Base-by-base conservation (phyloP, 2,797 vertebrate species). In the Anguilla marmorata region DNA sequence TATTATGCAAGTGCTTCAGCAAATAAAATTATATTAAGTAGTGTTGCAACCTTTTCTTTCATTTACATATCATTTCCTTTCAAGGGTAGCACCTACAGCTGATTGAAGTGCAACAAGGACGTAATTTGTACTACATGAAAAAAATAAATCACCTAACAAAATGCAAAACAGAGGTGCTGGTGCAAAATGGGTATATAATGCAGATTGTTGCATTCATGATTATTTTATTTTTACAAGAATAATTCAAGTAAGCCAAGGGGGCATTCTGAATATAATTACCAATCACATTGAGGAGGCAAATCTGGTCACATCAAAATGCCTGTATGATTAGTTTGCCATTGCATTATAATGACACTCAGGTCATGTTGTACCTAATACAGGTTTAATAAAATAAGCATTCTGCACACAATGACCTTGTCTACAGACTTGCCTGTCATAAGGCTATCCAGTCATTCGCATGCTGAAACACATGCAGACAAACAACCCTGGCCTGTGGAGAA, bases 241-340 rank as follows among this genome's bases (percentile, higher is more conserved):
- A 85, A 54, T 85, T 30, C 33, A 85, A 58, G 45, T n/a, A 14
- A 58, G 54, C n/a, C 50, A 85, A 27, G 33, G 54, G 33, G 30
- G 84, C 54, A 85, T 85, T 85, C 30, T 14, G 54, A 84, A n/a
- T 54, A 56, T 54, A 50, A 85, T 85, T 56, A 11, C 84, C 37
- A 11, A 60, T 33, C 24, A 24, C n/a, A 54, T 5, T 56, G 30
- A n/a, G 52, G n/a, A 33, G 54, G 82, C 30, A 52, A 84, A 27
- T 8, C 9, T 84, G 45, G 45, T 48, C 45, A 50, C 80, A n/a
- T 84, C 50, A 84, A 84, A 50, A 84, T n/a, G 45, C n/a, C 82
- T 52, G 82, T 84, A 48, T 54, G 82, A 84, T 16, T 84, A 54
- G 27, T 27, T 56, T 85, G 45, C 16, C 14, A 58, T 85, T 85